Percentiles rank a stretch among this genome's conserved stretches.
These are phyloP conservation scores for Heterodera schachtii DNA, from an alignment of 1,140 invertebrate genomes.

Conservation along the genomic window DNA sequence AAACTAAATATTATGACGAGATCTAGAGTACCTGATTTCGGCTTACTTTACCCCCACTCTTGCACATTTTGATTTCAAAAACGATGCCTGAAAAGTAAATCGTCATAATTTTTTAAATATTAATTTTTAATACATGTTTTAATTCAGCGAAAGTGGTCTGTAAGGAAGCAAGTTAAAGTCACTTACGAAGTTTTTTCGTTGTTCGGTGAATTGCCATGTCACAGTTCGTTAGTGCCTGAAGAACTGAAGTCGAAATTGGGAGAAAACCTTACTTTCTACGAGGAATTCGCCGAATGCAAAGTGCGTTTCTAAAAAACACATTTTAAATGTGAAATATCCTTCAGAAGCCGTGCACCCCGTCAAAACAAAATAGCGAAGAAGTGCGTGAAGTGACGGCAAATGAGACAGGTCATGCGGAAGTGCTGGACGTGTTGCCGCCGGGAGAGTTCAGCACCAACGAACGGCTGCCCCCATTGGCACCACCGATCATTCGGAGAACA, in stretches of 20 bases:
- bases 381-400: background rate
- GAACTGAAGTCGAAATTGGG: background rate
- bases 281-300: conserved; percentile 22
- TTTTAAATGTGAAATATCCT: background rate
- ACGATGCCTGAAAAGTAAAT: too few relatives aligned
- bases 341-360: background rate
- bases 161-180: background rate
- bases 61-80: too few relatives aligned
- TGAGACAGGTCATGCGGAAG: conserved; percentile 4
- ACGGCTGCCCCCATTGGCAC: conserved; percentile 22
- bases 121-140: too few relatives aligned
- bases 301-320: background rate
- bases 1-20: too few relatives aligned
- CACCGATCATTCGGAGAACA: conserved; percentile 24
- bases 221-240: conserved; percentile 12
- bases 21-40: too few relatives aligned
- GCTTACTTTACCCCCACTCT: too few relatives aligned
- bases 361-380: background rate
- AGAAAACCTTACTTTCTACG: background rate
- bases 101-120: too few relatives aligned
- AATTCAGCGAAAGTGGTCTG: background rate
- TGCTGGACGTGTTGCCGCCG: conserved; percentile 15
- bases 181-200: conserved; percentile 5
- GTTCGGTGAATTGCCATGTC: conserved; percentile 21
- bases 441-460: conserved; percentile 20